A percentile compares a stretch with the other conserved stretches of the same genome.
These are phyloP conservation scores for Notospermus geniculatus DNA, from an alignment of 1,140 invertebrate species.

Conservation along the genomic window DNA sequence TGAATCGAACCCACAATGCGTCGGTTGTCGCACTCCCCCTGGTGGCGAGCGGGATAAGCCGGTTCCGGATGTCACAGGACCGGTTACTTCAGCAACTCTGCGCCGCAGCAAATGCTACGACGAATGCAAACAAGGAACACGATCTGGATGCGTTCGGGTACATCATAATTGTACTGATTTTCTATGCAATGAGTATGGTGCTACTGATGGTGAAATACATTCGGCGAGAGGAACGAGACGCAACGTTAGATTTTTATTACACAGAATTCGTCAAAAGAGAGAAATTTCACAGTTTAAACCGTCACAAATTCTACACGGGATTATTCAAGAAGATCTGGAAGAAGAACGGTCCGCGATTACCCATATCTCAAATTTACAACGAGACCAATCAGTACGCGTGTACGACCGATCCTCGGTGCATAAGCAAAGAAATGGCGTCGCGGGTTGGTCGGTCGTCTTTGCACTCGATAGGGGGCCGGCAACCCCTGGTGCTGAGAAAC, in stretches of 20 bases:
- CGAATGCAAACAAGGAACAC: background rate
- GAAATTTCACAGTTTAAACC: slow-evolving; percentile 22
- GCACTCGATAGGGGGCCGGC: too few species aligned
- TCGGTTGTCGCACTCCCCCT: too few species aligned
- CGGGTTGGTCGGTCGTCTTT: too few species aligned
- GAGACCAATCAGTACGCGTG: too few species aligned
- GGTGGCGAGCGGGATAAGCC: background rate
- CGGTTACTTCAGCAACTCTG: background rate
- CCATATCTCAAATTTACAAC: too few species aligned
- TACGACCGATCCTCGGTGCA: too few species aligned
- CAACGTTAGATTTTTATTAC: slow-evolving; percentile 36
- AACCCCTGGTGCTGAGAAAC: too few species aligned
- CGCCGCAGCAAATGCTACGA: background rate
- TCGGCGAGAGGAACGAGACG: slow-evolving; percentile 35
- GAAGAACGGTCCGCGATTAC: too few species aligned
- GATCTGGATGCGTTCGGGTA: slow-evolving; percentile 40
- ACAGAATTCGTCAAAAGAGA: slow-evolving; percentile 38
- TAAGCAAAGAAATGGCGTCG: too few species aligned
- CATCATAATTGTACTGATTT: slow-evolving; percentile 43
- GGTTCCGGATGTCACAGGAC: background rate
- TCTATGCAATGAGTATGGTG: slow-evolving; percentile 45
- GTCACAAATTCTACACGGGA: slow-evolving; percentile 1
- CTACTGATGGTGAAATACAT: slow-evolving; percentile 45
- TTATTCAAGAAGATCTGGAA: background rate
- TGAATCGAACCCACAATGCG: too few species aligned